Base-by-base conservation (phyloP, 2,888 invertebrate genomes). In the Nomada fucata region DNA sequence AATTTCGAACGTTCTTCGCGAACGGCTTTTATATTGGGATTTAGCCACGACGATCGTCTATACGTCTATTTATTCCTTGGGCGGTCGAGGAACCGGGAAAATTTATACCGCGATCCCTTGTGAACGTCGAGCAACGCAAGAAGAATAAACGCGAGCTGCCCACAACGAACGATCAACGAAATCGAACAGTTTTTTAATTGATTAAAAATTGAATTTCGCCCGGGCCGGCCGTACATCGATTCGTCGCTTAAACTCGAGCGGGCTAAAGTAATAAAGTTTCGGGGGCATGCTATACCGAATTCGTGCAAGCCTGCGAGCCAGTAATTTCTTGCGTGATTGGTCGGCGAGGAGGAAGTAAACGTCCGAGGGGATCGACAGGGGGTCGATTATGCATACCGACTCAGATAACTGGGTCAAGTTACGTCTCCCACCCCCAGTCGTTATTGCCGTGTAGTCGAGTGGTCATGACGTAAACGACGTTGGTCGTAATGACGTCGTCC, bases 321-420 rank as follows among this genome's bases (percentile, higher is more conserved):
- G 60, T 63, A 74, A 59, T 82, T 79, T 76, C 72, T 65, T 76
- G 75, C 65, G 67, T 67, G 80, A 76, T 80, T 74, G 71, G 55
- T 55, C 76, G 52, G 69, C 68, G 29, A 69, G 73, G 69, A 78
- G 68, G 53, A 61, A 73, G 61, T 60, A 67, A 79, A 77, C 78
- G 80, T 86, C 81, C 71, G 36, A 74, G 80, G 72, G 69, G 78
- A 79, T 76, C 77, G 85, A 80, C 78, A 70, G 65, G 74, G 76
- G 67, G 76, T 76, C 73, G 83, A 76, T 73, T 79, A 82, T 83
- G 75, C 75, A 64, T 76, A 61, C 61, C 70, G 71, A 86, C 82
- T 78, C 80, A 61, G 82, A 79, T 64, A 86, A 86, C 76, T 84
- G 75, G 86, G 86, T 84, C 84, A 86, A 84, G 82, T 80, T 70